Conservation (phyloP, 2,113 vertebrate species). For the Phylloscopus whistleri region DNA sequence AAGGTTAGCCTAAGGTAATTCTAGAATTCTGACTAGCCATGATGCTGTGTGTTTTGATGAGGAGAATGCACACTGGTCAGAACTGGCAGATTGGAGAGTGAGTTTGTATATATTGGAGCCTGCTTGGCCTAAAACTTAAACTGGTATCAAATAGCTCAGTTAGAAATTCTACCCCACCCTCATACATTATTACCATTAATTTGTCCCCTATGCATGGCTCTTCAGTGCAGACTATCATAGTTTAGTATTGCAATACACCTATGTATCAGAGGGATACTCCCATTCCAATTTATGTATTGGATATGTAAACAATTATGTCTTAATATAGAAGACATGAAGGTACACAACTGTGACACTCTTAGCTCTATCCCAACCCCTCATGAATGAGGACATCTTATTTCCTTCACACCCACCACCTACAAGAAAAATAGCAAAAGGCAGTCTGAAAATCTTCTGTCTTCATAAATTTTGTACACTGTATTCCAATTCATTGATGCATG, state of each 20-base stretch:
- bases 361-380: neutral
- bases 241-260: neutral
- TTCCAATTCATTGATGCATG: neutral
- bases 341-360: neutral
- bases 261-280: neutral
- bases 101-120: neutral
- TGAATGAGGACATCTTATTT: neutral
- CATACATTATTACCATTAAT: neutral
- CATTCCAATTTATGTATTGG: neutral
- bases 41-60: neutral
- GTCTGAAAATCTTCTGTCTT: neutral
- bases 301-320: neutral
- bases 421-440: neutral
- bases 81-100: neutral
- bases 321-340: neutral
- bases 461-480: neutral
- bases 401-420: neutral
- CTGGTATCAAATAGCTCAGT: neutral
- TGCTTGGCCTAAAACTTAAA: neutral
- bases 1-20: neutral
- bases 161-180: neutral
- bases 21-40: slow-evolving; percentile 10
- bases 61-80: neutral
- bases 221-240: neutral
- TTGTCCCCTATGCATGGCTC: neutral